These are phyloP conservation scores for Myotis daubentonii DNA, from an alignment of 2,797 vertebrate genomes.

Conservation along the genomic window DNA sequence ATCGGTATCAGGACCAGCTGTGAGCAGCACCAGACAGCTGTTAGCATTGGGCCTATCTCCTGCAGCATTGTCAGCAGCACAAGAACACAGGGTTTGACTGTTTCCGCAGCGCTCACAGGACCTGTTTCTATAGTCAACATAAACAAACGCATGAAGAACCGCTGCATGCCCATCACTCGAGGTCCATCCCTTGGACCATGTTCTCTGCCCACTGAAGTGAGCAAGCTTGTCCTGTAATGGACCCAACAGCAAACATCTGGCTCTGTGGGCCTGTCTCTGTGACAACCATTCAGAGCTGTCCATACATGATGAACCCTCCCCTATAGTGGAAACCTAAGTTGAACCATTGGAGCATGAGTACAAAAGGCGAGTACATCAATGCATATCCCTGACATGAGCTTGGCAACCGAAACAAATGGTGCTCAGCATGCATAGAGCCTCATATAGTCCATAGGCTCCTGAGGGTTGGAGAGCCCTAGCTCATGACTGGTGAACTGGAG, in stretches of 20 bases:
- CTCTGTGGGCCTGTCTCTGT: not conserved
- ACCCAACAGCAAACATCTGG: not conserved
- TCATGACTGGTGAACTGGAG: not conserved
- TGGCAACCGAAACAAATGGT: not conserved
- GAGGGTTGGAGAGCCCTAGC: not conserved
- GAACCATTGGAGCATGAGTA: too few relatives aligned
- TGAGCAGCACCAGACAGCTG: not conserved
- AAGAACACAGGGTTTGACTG: not conserved
- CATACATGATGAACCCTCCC: too few relatives aligned
- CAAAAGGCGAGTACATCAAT: not conserved
- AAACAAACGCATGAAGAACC: fast-evolving
- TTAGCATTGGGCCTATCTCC: fast-evolving
- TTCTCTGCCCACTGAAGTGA: not conserved
- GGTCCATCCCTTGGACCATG: not conserved
- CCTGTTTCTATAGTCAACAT: not conserved
- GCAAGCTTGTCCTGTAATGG: not conserved
- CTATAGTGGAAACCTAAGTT: not conserved
- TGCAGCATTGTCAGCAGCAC: not conserved
- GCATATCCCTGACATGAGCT: not conserved
- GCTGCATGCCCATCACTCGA: fast-evolving
- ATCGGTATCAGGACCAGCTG: not conserved
- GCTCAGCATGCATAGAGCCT: not conserved
- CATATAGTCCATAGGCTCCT: not conserved
- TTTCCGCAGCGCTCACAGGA: too few relatives aligned
- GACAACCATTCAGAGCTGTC: not conserved